Percentiles rank a stretch among this genome's conserved stretches.
phyloP scores from a whole-genome alignment of 2,113 vertebrate species.

The Cinclus cinclus region DNA sequence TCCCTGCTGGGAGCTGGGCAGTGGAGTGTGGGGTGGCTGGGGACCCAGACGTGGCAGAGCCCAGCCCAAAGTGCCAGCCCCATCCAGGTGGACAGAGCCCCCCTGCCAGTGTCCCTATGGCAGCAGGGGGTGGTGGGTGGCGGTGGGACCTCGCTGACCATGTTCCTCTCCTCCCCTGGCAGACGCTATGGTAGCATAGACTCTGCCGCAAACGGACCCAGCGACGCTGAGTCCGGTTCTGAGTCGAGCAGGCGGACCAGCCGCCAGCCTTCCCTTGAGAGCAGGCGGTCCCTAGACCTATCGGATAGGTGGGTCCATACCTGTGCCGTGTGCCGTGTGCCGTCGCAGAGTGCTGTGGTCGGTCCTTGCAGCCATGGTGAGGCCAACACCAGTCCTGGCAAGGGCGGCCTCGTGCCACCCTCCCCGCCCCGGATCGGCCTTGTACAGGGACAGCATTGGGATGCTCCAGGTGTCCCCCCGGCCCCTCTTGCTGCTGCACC shows the following conservation, averaged over 20 bases:
- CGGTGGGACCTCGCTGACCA: conserved; percentile 64
- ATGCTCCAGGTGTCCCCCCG: background rate
- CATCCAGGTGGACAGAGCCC: background rate
- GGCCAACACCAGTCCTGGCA: conserved; percentile 62
- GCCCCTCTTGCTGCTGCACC: background rate
- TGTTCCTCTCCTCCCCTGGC: conserved; percentile 78
- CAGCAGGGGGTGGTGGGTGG: background rate
- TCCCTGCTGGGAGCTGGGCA: background rate
- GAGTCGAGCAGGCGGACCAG: conserved; percentile 87
- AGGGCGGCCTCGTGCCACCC: background rate
- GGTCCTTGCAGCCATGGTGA: conserved; percentile 59
- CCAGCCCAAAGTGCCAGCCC: background rate
- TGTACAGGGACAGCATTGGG: background rate
- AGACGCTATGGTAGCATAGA: conserved; percentile 93
- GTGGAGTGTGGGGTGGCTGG: background rate
- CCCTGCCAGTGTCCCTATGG: background rate
- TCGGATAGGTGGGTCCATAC: conserved; percentile 89
- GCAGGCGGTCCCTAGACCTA: conserved; percentile 85
- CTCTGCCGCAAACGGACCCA: conserved; percentile 88
- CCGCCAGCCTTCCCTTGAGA: conserved; percentile 91
- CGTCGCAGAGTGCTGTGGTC: conserved; percentile 51
- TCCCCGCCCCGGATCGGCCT: background rate
- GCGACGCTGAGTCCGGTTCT: conserved; percentile 90
- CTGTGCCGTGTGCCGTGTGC: conserved; percentile 63
- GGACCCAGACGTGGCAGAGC: background rate